Percentiles rank a stretch among this genome's conserved stretches.
These are phyloP conservation scores for Blennius ocellaris DNA, from an alignment of 2,113 vertebrate species.

Conservation along the genomic window DNA sequence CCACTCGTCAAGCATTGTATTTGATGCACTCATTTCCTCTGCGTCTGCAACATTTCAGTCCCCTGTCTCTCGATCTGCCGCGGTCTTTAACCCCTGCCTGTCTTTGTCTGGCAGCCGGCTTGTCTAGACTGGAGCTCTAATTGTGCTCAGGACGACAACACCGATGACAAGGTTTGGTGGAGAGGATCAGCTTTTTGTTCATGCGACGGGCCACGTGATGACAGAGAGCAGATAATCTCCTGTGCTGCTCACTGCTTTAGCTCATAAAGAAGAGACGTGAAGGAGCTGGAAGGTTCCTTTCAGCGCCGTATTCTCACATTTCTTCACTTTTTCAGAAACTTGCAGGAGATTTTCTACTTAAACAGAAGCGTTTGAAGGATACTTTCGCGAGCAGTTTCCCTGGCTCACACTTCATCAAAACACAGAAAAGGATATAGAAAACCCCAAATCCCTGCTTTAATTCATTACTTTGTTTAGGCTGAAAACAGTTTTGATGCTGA, in stretches of 20 bases:
- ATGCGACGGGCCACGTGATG: constrained; percentile 35
- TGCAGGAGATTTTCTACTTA: too few relatives aligned
- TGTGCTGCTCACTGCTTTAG: background rate
- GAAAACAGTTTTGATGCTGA: too few relatives aligned
- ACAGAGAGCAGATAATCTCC: constrained; percentile 38
- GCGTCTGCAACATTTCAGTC: constrained; percentile 8
- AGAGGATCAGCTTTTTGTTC: constrained; percentile 36
- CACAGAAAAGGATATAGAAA: too few relatives aligned
- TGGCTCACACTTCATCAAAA: too few relatives aligned
- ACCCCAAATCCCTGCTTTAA: too few relatives aligned
- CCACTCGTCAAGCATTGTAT: background rate
- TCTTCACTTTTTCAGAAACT: too few relatives aligned
- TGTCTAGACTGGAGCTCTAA: constrained; percentile 24
- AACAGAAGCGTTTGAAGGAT: too few relatives aligned
- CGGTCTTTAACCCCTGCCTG: constrained; percentile 10
- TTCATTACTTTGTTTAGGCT: too few relatives aligned
- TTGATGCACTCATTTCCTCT: background rate
- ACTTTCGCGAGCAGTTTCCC: too few relatives aligned
- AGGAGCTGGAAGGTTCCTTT: background rate
- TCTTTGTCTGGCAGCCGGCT: constrained; percentile 15
- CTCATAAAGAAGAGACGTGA: background rate
- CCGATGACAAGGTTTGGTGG: background rate
- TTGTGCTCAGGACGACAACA: constrained; percentile 8
- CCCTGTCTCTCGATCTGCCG: constrained; percentile 18
- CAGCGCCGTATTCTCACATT: background rate